Evolutionary conservation across 2,113 vertebrate genomes (phyloP).

Genomic region (Zapus hudsonius): DNA sequence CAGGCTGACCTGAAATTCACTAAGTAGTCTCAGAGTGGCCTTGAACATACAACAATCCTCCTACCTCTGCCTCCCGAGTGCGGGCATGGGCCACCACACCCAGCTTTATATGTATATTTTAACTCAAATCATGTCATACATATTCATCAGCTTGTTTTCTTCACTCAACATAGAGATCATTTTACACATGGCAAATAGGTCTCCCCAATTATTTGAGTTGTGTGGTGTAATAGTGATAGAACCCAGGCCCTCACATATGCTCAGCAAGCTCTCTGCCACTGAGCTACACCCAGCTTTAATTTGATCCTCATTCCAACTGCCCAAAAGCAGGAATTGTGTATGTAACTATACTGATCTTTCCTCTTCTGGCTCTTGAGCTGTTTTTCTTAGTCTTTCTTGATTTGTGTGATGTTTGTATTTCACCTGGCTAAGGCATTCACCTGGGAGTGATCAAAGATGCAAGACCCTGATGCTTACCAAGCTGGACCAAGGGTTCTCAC

Average conservation of each 20-base stretch:
- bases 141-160: neutral
- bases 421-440: neutral
- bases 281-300: neutral
- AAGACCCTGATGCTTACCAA: neutral
- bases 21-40: no score
- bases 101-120: no score
- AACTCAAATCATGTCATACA: neutral
- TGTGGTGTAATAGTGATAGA: neutral
- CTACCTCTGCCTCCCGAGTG: no score
- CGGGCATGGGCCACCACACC: no score
- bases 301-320: neutral
- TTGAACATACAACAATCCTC: no score
- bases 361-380: neutral
- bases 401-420: neutral
- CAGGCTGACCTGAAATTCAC: no score
- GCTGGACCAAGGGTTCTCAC: neutral
- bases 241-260: neutral
- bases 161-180: neutral
- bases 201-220: neutral
- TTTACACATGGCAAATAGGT: neutral
- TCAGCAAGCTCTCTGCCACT: neutral
- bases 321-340: neutral
- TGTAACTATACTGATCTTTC: neutral
- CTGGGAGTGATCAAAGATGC: neutral
- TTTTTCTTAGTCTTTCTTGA: neutral